phyloP scores from a whole-genome alignment of 2,888 invertebrate species.

The Lydus trimaculatus region DNA sequence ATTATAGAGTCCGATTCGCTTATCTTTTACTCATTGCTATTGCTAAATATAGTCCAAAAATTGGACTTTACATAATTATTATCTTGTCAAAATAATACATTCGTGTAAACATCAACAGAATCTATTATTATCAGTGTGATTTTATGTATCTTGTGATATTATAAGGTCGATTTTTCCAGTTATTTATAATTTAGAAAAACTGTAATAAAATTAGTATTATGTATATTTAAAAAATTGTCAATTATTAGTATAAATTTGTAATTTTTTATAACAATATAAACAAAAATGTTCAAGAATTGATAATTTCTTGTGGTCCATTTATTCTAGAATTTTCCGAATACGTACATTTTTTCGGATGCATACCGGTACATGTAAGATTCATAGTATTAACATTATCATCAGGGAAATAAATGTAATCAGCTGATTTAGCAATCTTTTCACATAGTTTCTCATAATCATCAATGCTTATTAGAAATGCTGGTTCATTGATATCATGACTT shows the following conservation, averaged over 20 bases:
- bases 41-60: no score
- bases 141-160: background rate
- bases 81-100: background rate
- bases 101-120: background rate
- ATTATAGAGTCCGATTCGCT: no score
- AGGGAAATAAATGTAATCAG: constrained; percentile 11
- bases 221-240: background rate
- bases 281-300: background rate
- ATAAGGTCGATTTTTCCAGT: background rate
- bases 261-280: background rate
- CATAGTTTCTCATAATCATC: constrained; percentile 10
- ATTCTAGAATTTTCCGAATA: background rate
- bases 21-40: no score
- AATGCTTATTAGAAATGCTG: background rate
- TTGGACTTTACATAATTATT: background rate
- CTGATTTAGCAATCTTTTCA: background rate
- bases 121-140: background rate
- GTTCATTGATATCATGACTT: background rate
- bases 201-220: background rate
- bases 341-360: constrained; percentile 4
- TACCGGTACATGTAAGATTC: background rate
- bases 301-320: background rate
- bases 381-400: background rate
- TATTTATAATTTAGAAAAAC: background rate
- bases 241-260: background rate